A percentile compares a stretch with the other conserved stretches of the same genome.
These are phyloP conservation scores for Drosophila maculinotata DNA, from an alignment of 2,888 invertebrate species.

Conservation along the genomic window DNA sequence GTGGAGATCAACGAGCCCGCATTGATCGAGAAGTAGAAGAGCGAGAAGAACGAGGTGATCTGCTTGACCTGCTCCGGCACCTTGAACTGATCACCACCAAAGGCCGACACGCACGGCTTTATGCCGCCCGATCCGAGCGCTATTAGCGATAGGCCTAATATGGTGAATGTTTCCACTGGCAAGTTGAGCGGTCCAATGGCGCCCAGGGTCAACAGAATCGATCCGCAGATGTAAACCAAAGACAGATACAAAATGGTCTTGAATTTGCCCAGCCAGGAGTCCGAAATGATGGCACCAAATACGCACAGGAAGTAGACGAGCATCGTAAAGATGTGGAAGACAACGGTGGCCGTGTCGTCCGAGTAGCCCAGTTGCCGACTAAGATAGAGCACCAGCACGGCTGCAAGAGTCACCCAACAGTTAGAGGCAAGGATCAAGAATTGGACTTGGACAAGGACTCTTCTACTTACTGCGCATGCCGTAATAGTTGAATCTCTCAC, in stretches of 20 bases:
- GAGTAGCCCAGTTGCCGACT: conserved; percentile 88
- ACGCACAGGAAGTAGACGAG: conserved; percentile 91
- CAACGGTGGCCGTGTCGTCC: conserved; percentile 89
- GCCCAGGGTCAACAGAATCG: conserved; percentile 87
- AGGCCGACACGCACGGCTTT: conserved; percentile 93
- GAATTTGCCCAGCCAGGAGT: conserved; percentile 92
- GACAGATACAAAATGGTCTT: conserved; percentile 91
- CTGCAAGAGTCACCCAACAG: conserved; percentile 84
- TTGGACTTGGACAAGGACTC: neutral
- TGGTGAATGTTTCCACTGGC: conserved; percentile 86
- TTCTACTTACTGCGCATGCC: conserved; percentile 94
- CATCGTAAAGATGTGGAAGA: conserved; percentile 91
- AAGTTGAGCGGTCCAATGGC: conserved; percentile 86
- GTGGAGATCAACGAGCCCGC: conserved; percentile 90
- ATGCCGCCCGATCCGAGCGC: conserved; percentile 93
- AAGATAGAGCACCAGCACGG: conserved; percentile 91
- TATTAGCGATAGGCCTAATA: conserved; percentile 89
- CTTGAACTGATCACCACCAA: conserved; percentile 92
- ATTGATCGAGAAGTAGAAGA: conserved; percentile 90
- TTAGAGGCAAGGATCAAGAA: neutral
- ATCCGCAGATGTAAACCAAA: conserved; percentile 90
- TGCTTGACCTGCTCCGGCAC: conserved; percentile 88
- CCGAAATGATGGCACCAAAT: conserved; percentile 92
- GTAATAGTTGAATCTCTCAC: conserved; percentile 97
- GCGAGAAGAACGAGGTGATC: conserved; percentile 90